Percentiles rank a stretch among this genome's conserved stretches.
Evolutionary conservation across 64 coral and sea anemone genomes (phyloP).

Genomic region (Astreopora myriophthalma): DNA sequence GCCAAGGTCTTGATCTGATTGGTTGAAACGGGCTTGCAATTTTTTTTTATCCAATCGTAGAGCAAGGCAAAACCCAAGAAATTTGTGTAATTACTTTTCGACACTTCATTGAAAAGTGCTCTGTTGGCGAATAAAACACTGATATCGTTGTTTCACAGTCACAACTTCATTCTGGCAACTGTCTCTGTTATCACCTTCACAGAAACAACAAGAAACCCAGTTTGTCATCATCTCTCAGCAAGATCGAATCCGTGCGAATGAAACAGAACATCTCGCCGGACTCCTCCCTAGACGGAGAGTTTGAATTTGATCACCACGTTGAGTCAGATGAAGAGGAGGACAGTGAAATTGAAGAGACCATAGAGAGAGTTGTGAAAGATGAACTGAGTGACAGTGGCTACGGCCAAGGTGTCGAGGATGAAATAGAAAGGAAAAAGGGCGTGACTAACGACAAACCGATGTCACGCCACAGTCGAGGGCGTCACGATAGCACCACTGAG

Average conservation of each 20-base stretch:
- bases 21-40: too few relatives aligned
- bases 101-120: too few relatives aligned
- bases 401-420: slow-evolving; percentile 78
- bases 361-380: slow-evolving; percentile 81
- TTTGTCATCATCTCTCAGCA: slow-evolving; percentile 77
- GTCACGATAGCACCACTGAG: slow-evolving; percentile 64
- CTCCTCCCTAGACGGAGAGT: slow-evolving; percentile 92
- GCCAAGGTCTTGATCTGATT: too few relatives aligned
- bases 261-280: slow-evolving; percentile 77
- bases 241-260: slow-evolving; percentile 8
- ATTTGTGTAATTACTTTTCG: too few relatives aligned
- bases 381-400: slow-evolving; percentile 82
- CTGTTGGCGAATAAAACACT: neutral
- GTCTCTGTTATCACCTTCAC: neutral
- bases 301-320: slow-evolving; percentile 89
- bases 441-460: neutral
- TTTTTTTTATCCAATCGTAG: too few relatives aligned
- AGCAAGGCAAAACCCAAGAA: too few relatives aligned
- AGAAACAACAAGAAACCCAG: slow-evolving; percentile 37
- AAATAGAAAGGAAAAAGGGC: slow-evolving; percentile 57
- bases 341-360: slow-evolving; percentile 91
- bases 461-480: slow-evolving; percentile 3
- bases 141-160: neutral
- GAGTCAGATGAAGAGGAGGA: slow-evolving; percentile 89
- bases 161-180: neutral